Base-by-base conservation (phyloP, 2,888 invertebrate genomes). In the Protophormia terraenovae region DNA sequence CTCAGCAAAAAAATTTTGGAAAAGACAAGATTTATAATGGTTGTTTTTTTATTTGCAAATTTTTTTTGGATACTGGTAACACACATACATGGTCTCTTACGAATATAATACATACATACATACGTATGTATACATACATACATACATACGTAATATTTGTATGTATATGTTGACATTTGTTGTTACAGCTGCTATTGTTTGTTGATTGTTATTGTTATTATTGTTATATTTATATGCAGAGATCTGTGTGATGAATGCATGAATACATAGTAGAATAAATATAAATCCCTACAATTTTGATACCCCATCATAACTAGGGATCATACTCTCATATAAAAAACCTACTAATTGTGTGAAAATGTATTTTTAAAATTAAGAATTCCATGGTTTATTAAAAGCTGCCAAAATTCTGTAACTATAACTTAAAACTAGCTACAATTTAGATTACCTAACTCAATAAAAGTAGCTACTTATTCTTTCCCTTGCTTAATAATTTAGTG, bases 1-100 rank as follows among this genome's bases (percentile, higher is more conserved):
- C 10, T 27, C 16, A n/a, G n/a, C n/a, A n/a, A n/a, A n/a, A n/a
- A n/a, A n/a, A n/a, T 64, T 62, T 76, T 71, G 64, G 64, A 73
- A 24, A 55, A 73, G 78, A 78, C 53, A 83, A 83, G 67, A 83
- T 78, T 78, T 73, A 83, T 83, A 62, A 69, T 55, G 50, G 53
- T 71, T 72, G 41, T 45, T 53, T 71, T 72, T 64, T 16, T 55
- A 58, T 55, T 64, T 64, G 19, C 32, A 38, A 10, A 29, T 24
- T 50, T 50, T 55, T 38, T n/a, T 41, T 24, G 32, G 29, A 19
- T 19, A 19, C 1, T 72, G 19, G 19, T 32, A 45, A 62, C 22
- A 12, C 1, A 66, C 8, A 16, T 14, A 29, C 29, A 38, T 38
- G 10, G 41, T 22, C n/a, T n/a, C n/a, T n/a, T n/a, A n/a, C n/a